These are phyloP conservation scores for Leucoma salicis DNA, from an alignment of 2,888 invertebrate genomes.

Conservation along the genomic window DNA sequence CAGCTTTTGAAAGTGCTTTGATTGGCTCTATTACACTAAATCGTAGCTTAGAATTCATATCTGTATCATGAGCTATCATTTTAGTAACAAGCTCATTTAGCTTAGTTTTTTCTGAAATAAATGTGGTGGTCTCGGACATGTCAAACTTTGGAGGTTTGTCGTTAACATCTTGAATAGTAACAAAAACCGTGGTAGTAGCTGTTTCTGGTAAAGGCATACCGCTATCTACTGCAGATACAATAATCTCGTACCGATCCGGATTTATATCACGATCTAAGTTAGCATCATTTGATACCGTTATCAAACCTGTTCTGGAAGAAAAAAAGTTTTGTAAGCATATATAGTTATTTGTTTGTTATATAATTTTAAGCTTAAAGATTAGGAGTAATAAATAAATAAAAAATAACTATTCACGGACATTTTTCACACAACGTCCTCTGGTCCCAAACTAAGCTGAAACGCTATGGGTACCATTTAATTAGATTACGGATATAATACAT, in stretches of 20 bases:
- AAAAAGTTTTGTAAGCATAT: too few relatives aligned
- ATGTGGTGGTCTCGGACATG: slow-evolving; percentile 84
- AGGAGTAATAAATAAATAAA: too few relatives aligned
- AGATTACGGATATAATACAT: too few relatives aligned
- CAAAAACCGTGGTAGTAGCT: slow-evolving; percentile 88
- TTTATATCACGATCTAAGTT: slow-evolving; percentile 86
- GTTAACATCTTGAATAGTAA: slow-evolving; percentile 89
- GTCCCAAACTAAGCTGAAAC: too few relatives aligned
- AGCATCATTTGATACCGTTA: slow-evolving; percentile 87
- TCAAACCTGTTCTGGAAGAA: slow-evolving; percentile 83
- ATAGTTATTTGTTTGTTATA: too few relatives aligned
- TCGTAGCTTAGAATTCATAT: slow-evolving; percentile 84
- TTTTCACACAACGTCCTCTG: too few relatives aligned
- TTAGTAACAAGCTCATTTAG: slow-evolving; percentile 84
- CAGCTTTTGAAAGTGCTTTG: slow-evolving; percentile 88
- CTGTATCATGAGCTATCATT: slow-evolving; percentile 87
- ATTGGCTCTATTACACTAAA: slow-evolving; percentile 87
- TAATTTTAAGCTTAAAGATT: not conserved
- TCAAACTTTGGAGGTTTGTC: slow-evolving; percentile 91
- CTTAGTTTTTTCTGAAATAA: slow-evolving; percentile 86
- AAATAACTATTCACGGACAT: too few relatives aligned
- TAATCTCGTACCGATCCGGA: slow-evolving; percentile 85
- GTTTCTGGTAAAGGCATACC: slow-evolving; percentile 89
- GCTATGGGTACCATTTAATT: too few relatives aligned
- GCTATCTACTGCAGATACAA: slow-evolving; percentile 89